These are phyloP conservation scores for Callyntrura guangdongensis DNA, from an alignment of 2,888 invertebrate species.

Conservation along the genomic window DNA sequence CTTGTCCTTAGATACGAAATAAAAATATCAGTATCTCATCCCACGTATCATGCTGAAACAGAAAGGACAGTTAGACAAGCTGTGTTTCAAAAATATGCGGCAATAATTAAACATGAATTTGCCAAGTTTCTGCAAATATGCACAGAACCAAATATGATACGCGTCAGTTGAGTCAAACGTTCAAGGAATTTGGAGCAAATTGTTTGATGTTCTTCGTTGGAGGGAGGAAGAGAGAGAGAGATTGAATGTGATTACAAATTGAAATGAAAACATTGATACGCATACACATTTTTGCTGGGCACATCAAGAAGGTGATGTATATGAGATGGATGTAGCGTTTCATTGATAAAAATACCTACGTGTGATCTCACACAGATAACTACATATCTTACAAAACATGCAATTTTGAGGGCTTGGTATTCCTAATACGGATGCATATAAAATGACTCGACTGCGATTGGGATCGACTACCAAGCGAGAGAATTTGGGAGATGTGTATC, in stretches of 20 bases:
- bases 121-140: too few relatives aligned
- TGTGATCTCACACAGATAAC: neutral
- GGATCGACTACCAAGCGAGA: neutral
- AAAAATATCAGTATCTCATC: too few relatives aligned
- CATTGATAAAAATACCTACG: slow-evolving; percentile 4
- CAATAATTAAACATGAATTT: too few relatives aligned
- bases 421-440: slow-evolving; percentile 30
- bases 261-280: slow-evolving; percentile 6
- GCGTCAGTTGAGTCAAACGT: neutral
- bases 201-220: slow-evolving; percentile 12
- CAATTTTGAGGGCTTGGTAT: neutral
- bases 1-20: too few relatives aligned
- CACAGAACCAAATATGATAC: neutral
- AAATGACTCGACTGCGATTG: slow-evolving; percentile 1
- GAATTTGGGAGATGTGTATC: neutral
- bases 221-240: neutral
- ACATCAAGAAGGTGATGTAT: neutral
- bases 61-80: neutral
- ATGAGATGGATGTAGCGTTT: neutral
- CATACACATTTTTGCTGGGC: neutral
- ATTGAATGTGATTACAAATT: slow-evolving; percentile 18
- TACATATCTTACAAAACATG: neutral
- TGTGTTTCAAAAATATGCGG: neutral
- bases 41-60: neutral
- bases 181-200: slow-evolving; percentile 73